Percentiles rank a stretch among this genome's conserved stretches.
Evolutionary conservation across 2,113 vertebrate species (phyloP).

Genomic region (Bolborhynchus lineola): DNA sequence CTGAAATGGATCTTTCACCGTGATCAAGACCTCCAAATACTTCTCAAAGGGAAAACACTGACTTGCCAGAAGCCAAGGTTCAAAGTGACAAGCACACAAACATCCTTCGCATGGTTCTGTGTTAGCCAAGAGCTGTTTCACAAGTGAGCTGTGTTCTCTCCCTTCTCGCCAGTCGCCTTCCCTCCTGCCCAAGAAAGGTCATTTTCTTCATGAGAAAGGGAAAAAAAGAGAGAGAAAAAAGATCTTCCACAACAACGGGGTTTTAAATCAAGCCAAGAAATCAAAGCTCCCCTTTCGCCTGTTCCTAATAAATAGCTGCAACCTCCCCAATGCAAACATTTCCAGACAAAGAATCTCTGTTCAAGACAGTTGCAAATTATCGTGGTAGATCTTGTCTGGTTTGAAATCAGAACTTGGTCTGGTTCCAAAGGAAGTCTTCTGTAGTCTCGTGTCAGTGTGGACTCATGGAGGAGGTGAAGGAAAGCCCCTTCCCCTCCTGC

Average conservation of each 20-base stretch:
- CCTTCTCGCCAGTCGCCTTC: neutral
- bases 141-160: neutral
- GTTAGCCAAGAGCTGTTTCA: slow-evolving; percentile 37
- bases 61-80: slow-evolving; percentile 7
- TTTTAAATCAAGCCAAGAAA: slow-evolving; percentile 26
- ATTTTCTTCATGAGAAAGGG: slow-evolving; percentile 31
- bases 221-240: neutral
- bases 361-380: neutral
- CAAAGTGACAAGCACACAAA: slow-evolving; percentile 46
- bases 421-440: neutral
- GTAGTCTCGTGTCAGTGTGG: neutral
- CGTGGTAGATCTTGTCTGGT: neutral
- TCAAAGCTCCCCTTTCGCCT: slow-evolving; percentile 8
- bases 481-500: neutral
- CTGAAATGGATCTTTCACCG: neutral
- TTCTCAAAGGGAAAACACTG: slow-evolving; percentile 37
- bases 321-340: slow-evolving; percentile 17
- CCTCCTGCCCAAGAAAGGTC: slow-evolving; percentile 60
- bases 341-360: neutral
- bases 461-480: neutral
- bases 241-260: neutral
- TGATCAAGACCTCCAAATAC: neutral
- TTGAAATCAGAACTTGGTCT: neutral
- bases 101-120: neutral
- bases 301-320: slow-evolving; percentile 47